Evolutionary conservation across 2,888 invertebrate genomes (phyloP).

Genomic region (Leptopterna dolabrata): DNA sequence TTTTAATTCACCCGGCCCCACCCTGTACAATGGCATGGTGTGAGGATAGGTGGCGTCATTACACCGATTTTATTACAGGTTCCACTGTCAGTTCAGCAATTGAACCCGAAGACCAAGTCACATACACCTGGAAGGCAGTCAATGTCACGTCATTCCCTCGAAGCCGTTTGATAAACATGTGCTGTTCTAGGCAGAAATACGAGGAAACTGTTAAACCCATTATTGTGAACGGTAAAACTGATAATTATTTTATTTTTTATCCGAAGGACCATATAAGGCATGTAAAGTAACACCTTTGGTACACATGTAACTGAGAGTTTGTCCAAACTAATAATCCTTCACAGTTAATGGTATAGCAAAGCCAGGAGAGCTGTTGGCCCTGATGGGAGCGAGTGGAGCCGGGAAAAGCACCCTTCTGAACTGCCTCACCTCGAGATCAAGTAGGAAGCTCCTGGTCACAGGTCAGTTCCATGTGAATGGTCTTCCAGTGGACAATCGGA

Average conservation of each 20-base stretch:
- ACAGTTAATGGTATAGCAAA: constrained; percentile 84
- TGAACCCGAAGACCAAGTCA: constrained; percentile 35
- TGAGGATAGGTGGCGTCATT: too few species aligned
- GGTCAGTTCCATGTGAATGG: constrained; percentile 43
- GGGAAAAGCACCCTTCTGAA: constrained; percentile 96
- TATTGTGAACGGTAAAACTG: not conserved
- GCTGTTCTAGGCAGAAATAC: not conserved
- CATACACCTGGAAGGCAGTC: constrained; percentile 29
- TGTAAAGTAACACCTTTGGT: not conserved
- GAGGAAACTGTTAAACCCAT: not conserved
- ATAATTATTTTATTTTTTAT: not conserved
- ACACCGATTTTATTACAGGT: not conserved
- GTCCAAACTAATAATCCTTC: not conserved
- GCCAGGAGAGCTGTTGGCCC: constrained; percentile 87
- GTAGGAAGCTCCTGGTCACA: constrained; percentile 21
- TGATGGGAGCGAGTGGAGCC: constrained; percentile 91
- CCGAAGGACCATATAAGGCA: not conserved
- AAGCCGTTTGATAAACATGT: constrained; percentile 12
- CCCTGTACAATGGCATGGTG: too few species aligned
- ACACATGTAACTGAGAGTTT: too few species aligned
- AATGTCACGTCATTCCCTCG: not conserved
- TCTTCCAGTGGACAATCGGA: not conserved
- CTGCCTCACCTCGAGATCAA: constrained; percentile 80
- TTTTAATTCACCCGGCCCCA: too few species aligned
- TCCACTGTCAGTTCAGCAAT: constrained; percentile 4